Evolutionary conservation across 2,113 vertebrate species (phyloP).

Genomic region (Heterotis niloticus): DNA sequence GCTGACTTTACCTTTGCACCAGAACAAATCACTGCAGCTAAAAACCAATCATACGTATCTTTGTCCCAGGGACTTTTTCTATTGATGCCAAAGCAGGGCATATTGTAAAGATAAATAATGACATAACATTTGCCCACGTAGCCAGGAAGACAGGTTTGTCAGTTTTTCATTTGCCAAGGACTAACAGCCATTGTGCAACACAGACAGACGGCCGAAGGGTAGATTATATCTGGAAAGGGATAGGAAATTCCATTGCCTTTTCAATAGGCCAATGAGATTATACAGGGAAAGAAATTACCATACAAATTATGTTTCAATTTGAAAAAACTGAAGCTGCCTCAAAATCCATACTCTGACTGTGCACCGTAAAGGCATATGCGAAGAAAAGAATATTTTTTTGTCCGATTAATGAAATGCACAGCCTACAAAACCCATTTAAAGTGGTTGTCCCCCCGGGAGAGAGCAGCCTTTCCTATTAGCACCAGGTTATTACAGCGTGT

Average conservation of each 20-base stretch:
- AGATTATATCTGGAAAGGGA: conserved; percentile 19
- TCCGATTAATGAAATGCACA: conserved; percentile 19
- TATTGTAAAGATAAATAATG: conserved; percentile 23
- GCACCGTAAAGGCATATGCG: not conserved
- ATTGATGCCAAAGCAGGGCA: not conserved
- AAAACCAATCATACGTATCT: conserved; percentile 6
- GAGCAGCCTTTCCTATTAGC: not conserved
- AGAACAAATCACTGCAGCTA: not conserved
- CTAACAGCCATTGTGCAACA: conserved; percentile 9
- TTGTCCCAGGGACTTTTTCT: not conserved
- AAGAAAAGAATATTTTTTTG: conserved; percentile 3
- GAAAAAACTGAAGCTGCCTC: conserved; percentile 16
- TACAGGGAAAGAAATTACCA: conserved; percentile 31
- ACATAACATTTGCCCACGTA: not conserved
- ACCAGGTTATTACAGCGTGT: conserved; percentile 3
- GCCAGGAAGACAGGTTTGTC: not conserved
- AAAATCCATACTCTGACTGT: conserved; percentile 12
- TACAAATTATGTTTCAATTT: conserved; percentile 32
- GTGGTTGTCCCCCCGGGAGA: not conserved
- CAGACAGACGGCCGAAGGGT: not conserved
- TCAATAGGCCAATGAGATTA: conserved; percentile 29
- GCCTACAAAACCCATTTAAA: not conserved
- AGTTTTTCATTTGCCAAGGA: conserved; percentile 23
- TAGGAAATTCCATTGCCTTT: conserved; percentile 23
- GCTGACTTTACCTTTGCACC: not conserved